phyloP scores from a whole-genome alignment of 1,140 invertebrate species.

The Psix sp. region DNA sequence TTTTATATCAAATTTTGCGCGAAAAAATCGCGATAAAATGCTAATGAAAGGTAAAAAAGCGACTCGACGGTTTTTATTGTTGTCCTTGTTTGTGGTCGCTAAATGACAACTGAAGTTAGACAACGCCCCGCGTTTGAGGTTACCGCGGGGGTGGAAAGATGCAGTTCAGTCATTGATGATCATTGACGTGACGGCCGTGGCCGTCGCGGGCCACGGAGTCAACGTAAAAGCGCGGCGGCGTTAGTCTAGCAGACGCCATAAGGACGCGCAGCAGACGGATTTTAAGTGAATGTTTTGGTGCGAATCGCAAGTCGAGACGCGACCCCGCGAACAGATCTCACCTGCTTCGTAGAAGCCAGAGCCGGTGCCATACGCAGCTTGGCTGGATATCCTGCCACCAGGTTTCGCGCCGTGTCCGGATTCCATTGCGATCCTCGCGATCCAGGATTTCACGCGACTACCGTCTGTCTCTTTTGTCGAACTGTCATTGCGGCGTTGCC shows the following conservation, averaged over 20 bases:
- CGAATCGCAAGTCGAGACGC: conserved; percentile 4
- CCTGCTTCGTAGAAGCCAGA: conserved; percentile 47
- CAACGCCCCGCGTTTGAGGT: conserved; percentile 32
- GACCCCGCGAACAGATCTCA: conserved; percentile 2
- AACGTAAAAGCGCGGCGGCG: conserved; percentile 50
- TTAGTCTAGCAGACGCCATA: conserved; percentile 75
- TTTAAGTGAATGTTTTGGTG: conserved; percentile 62
- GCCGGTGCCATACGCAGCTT: conserved; percentile 20
- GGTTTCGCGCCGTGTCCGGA: conserved; percentile 38
- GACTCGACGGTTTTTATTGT: not conserved
- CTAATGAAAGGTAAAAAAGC: not conserved
- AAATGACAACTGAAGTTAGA: conserved; percentile 30
- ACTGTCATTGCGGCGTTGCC: conserved; percentile 46
- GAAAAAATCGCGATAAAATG: not conserved
- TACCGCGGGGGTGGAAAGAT: not conserved
- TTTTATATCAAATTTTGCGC: not conserved
- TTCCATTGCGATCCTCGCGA: conserved; percentile 42
- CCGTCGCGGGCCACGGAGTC: not conserved
- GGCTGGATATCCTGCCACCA: conserved; percentile 23
- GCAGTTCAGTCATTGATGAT: too few species aligned
- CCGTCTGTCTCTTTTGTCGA: conserved; percentile 49
- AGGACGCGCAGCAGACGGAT: conserved; percentile 75
- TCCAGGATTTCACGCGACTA: conserved; percentile 39
- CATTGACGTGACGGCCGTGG: too few species aligned
- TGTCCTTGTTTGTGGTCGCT: not conserved